A percentile compares a stretch with the other conserved stretches of the same genome.
Conservation (phyloP, 2,888 invertebrate genomes). For the Tiphia femorata region DNA sequence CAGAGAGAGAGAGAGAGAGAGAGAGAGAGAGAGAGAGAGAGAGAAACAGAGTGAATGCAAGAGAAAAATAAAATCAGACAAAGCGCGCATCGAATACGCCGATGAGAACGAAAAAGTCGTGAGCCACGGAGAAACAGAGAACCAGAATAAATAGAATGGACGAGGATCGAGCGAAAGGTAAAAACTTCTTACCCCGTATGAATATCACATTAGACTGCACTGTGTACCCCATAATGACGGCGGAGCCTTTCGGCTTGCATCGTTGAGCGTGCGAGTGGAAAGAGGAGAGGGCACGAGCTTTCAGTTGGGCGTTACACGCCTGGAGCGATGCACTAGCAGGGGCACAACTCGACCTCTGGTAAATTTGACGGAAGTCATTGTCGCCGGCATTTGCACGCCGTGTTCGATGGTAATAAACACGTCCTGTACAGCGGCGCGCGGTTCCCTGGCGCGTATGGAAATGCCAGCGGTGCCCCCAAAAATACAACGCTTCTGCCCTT, state of each 20-base stretch:
- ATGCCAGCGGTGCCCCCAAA: too few relatives aligned
- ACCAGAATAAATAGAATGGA: background rate
- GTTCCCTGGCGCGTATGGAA: background rate
- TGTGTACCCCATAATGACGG: constrained; percentile 33
- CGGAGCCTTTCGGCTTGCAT: constrained; percentile 36
- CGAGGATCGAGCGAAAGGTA: constrained; percentile 14
- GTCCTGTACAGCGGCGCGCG: background rate
- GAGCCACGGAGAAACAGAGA: background rate
- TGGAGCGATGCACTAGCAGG: too few relatives aligned
- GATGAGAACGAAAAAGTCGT: background rate
- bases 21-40: background rate
- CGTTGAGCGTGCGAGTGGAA: too few relatives aligned
- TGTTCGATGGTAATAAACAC: constrained; percentile 6
- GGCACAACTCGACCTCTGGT: too few relatives aligned
- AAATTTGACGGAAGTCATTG: constrained; percentile 10
- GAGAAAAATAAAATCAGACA: background rate
- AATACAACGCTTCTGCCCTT: too few relatives aligned
- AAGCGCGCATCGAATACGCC: too few relatives aligned
- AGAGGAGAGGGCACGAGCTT: too few relatives aligned
- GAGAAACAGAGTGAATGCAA: background rate
- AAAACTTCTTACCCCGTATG: constrained; percentile 34
- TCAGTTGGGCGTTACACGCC: too few relatives aligned
- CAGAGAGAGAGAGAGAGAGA: background rate
- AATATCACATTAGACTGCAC: constrained; percentile 40
- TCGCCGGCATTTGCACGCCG: too few relatives aligned